These are phyloP conservation scores for Prionailurus viverrinus DNA, from an alignment of 2,113 vertebrate species.

Conservation along the genomic window DNA sequence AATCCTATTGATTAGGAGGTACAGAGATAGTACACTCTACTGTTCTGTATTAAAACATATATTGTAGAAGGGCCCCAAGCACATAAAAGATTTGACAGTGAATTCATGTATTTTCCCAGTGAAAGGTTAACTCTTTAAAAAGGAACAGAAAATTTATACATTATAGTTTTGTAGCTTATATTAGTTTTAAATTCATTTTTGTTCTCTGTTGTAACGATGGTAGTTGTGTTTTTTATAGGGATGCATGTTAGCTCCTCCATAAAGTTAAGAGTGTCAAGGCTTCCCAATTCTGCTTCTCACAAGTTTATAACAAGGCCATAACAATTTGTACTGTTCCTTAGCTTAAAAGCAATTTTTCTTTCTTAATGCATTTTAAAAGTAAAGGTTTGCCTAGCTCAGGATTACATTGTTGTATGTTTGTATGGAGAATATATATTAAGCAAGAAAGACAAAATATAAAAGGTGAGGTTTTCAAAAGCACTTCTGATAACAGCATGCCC, in stretches of 20 bases:
- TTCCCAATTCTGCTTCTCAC: constrained; percentile 30
- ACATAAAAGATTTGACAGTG: background rate
- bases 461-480: background rate
- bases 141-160: constrained; percentile 30
- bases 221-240: constrained; percentile 9
- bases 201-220: background rate
- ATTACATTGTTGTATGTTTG: background rate
- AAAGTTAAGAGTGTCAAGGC: constrained; percentile 31
- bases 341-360: constrained; percentile 28
- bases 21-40: background rate
- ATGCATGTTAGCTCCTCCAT: background rate
- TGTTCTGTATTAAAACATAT: background rate
- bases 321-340: constrained; percentile 2
- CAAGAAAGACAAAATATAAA: constrained; percentile 25
- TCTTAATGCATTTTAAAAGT: constrained; percentile 36
- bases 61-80: background rate
- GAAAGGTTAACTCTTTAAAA: constrained; percentile 34
- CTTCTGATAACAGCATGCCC: background rate
- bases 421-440: constrained; percentile 2
- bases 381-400: constrained; percentile 37
- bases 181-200: constrained; percentile 59
- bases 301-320: background rate
- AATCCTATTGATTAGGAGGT: background rate
- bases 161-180: background rate
- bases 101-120: constrained; percentile 9